These are phyloP conservation scores for Cephus spinipes DNA, from an alignment of 2,888 invertebrate species.

Conservation along the genomic window DNA sequence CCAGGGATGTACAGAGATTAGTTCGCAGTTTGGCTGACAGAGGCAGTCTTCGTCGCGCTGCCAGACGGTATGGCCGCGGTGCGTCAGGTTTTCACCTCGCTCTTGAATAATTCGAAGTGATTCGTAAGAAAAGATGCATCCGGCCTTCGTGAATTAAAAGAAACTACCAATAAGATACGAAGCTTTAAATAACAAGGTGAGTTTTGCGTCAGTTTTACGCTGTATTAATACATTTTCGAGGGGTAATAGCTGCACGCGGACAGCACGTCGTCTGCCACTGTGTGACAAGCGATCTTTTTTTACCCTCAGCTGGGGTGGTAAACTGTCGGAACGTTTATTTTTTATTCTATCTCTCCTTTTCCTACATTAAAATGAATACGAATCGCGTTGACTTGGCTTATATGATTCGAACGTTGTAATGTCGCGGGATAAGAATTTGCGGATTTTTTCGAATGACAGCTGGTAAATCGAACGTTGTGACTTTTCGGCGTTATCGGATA, in stretches of 20 bases:
- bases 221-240: not conserved
- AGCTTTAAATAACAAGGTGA: conserved; percentile 10
- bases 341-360: not conserved
- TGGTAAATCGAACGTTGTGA: not conserved
- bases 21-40: conserved; percentile 54
- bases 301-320: conserved; percentile 18
- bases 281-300: conserved; percentile 38
- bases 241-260: conserved; percentile 41
- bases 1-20: conserved; percentile 47
- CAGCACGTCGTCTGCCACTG: conserved; percentile 55
- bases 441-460: not conserved
- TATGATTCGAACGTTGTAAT: not conserved
- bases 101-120: conserved; percentile 40
- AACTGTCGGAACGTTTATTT: conserved; percentile 12
- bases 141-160: conserved; percentile 17
- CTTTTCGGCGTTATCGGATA: no score
- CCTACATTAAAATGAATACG: not conserved
- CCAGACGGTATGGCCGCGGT: conserved; percentile 58
- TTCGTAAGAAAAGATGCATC: conserved; percentile 36
- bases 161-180: conserved; percentile 11
- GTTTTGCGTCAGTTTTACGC: not conserved
- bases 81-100: conserved; percentile 45
- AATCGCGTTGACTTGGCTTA: not conserved
- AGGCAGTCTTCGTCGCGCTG: conserved; percentile 59
- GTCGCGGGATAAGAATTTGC: not conserved